Evolutionary conservation across 2,888 invertebrate species (phyloP), one percentile per base, ranked within the genome.

Genomic region (Brachyopa scutellaris): DNA sequence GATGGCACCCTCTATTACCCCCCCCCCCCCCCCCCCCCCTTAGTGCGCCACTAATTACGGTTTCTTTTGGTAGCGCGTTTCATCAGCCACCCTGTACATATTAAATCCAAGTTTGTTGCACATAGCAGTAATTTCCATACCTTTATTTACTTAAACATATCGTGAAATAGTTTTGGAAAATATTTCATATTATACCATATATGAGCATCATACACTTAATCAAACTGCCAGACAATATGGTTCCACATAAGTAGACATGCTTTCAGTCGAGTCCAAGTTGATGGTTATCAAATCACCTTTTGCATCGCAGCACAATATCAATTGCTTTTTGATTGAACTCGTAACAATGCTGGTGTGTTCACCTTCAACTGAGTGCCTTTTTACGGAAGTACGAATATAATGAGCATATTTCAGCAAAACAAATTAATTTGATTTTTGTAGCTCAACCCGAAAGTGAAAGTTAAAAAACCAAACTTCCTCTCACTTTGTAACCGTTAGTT

Each of bases 221-320:
- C 40, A 57, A 40, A 57, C n/a, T 40, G n/a, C 6, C 8, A 11
- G 23, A 57, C 55, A 57, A 23, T 57, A 57, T 38, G 23, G 38
- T 38, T 57, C 36, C 21, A 21, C 55, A 55, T 38, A 26, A 57
- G 38, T 38, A 15, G 38, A 17, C 38, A 15, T 26, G 23, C 55
- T 57, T 38, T 57, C 38, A 26, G 9, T 26, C 19, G 33, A 29
- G n/a, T 8, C 2, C 5, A 19, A 33, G 15, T 53, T 26, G 38
- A 57, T 57, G 38, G 15, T 40, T 21, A 45, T 45, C 23, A n/a
- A 47, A 47, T 47, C 40, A 40, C 40, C 57, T 26, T 15, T 55
- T 55, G 19, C 42, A 38, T 38, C 17, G 15, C 13, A 11, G 17
- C 26, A 15, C n/a, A n/a, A 13, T 40, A 57, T 40, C 26, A 57